These are phyloP conservation scores for Setophaga coronata DNA, from an alignment of 2,113 vertebrate species.

Conservation along the genomic window DNA sequence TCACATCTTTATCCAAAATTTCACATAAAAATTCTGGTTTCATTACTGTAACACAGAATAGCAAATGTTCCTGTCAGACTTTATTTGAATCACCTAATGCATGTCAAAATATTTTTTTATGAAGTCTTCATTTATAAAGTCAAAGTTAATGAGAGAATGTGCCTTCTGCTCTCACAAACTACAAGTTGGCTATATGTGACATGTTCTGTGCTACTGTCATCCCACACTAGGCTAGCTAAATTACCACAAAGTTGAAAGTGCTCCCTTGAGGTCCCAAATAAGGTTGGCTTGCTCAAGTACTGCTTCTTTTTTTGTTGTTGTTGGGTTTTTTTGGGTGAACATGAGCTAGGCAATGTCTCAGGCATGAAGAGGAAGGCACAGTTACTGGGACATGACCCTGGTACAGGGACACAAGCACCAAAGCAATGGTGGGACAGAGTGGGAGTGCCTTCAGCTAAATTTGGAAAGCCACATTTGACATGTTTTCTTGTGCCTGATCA, in stretches of 20 bases:
- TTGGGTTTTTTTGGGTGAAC: not conserved
- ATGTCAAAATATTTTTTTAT: conserved; percentile 50
- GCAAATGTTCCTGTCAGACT: conserved; percentile 53
- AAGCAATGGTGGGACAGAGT: not conserved
- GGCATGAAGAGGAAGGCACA: not conserved
- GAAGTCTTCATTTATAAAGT: conserved; percentile 32
- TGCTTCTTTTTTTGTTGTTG: not conserved
- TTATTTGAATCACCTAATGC: conserved; percentile 35
- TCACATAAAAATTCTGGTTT: conserved; percentile 61
- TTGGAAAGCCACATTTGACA: not conserved
- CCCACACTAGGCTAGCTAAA: not conserved
- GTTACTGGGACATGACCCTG: not conserved
- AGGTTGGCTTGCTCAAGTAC: not conserved
- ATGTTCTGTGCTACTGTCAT: not conserved
- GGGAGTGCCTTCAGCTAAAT: not conserved
- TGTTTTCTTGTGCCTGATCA: not conserved
- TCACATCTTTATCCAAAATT: conserved; percentile 39
- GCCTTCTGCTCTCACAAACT: not conserved
- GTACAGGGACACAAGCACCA: not conserved
- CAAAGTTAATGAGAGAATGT: not conserved
- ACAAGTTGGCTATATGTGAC: not conserved
- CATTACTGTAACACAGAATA: conserved; percentile 28
- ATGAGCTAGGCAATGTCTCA: not conserved
- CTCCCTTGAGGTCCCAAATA: not conserved
- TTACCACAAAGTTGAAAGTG: not conserved